Percentiles rank a stretch among this genome's conserved stretches.
Conservation (phyloP, 2,888 invertebrate species). For the Nemapogon koenigi region DNA sequence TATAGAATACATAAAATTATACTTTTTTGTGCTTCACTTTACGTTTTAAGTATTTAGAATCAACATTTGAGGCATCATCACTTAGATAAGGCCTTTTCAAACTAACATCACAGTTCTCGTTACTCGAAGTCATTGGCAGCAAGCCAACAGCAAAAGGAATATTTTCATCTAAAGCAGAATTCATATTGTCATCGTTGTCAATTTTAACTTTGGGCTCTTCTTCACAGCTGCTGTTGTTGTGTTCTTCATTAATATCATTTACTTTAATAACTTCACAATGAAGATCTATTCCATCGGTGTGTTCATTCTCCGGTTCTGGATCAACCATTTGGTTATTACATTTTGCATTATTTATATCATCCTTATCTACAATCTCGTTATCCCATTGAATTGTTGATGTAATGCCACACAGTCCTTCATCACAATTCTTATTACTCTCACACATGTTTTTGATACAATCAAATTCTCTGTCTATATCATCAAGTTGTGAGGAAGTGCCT, state of each 20-base stretch:
- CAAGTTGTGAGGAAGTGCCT: neutral
- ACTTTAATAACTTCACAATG: neutral
- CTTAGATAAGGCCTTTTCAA: constrained; percentile 27
- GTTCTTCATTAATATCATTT: neutral
- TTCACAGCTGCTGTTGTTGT: neutral
- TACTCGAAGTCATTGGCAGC: constrained; percentile 35
- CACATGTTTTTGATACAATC: neutral
- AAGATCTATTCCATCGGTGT: neutral
- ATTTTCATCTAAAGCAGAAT: constrained; percentile 30
- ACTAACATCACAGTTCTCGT: constrained; percentile 36
- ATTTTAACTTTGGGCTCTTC: neutral
- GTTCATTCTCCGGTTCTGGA: neutral
- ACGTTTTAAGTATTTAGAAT: constrained; percentile 50
- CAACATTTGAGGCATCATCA: constrained; percentile 35
- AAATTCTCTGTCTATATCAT: constrained; percentile 1
- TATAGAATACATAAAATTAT: constrained; percentile 16
- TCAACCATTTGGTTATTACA: neutral
- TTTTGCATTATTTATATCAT: neutral
- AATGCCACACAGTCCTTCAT: too few relatives aligned
- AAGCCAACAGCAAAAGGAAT: constrained; percentile 55
- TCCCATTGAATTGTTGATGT: too few relatives aligned
- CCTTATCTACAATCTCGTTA: neutral
- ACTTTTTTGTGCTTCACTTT: constrained; percentile 47
- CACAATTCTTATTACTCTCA: too few relatives aligned
- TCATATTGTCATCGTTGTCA: constrained; percentile 9